A percentile compares a stretch with the other conserved stretches of the same genome.
These are phyloP conservation scores for Monochamus alternatus DNA, from an alignment of 2,888 invertebrate genomes.

Conservation along the genomic window DNA sequence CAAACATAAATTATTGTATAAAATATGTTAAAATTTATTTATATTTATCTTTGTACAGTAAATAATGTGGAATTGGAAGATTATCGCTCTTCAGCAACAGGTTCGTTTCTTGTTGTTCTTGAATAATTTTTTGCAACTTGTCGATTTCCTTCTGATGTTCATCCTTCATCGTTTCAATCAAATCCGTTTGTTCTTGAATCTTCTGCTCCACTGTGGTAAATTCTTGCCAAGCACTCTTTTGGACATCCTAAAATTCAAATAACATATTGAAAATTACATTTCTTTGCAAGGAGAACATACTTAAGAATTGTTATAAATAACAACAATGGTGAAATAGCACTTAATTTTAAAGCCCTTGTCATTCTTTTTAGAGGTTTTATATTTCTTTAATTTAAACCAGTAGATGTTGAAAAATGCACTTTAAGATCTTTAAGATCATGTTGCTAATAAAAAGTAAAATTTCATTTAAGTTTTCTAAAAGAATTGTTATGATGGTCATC, in stretches of 20 bases:
- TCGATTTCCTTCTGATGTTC: conserved; percentile 72
- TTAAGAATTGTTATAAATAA: too few relatives aligned
- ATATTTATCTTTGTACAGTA: conserved; percentile 66
- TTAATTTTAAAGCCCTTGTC: too few relatives aligned
- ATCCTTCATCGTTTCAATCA: conserved; percentile 70
- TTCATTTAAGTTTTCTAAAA: too few relatives aligned
- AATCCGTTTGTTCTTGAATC: conserved; percentile 71
- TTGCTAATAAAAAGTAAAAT: too few relatives aligned
- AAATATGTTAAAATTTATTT: conserved; percentile 46
- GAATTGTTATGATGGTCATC: too few relatives aligned
- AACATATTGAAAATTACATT: conserved; percentile 5
- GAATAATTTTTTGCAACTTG: conserved; percentile 69
- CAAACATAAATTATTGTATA: conserved; percentile 17
- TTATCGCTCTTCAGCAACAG: conserved; percentile 62
- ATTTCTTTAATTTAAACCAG: too few relatives aligned
- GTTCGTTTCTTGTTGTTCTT: conserved; percentile 70
- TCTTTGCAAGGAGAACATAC: too few relatives aligned
- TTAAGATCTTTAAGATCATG: too few relatives aligned
- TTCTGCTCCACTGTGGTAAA: conserved; percentile 72
- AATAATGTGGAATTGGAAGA: conserved; percentile 64
- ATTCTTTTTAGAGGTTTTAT: too few relatives aligned
- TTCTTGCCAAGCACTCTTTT: conserved; percentile 73
- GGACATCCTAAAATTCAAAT: conserved; percentile 69
- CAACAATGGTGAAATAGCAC: neutral
- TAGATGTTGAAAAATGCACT: too few relatives aligned